Percentiles rank a stretch among this genome's conserved stretches.
These are phyloP conservation scores for Chelonoidis abingdonii DNA, from an alignment of 2,113 vertebrate species.

Conservation along the genomic window DNA sequence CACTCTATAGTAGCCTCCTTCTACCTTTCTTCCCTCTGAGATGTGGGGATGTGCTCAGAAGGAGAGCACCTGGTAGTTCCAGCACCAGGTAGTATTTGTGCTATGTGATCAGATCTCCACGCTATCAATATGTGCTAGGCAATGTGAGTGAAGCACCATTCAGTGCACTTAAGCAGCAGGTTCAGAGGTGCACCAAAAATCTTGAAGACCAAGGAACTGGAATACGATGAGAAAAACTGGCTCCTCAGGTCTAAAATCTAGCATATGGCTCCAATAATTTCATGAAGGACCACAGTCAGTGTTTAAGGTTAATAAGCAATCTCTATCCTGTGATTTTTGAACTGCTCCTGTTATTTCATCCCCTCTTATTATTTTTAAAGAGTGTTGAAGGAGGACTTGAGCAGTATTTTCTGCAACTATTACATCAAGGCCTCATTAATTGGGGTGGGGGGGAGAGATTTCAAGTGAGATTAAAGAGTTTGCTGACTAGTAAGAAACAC, in stretches of 20 bases:
- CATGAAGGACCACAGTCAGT: neutral
- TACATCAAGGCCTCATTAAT: neutral
- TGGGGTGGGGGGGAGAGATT: rapidly evolving
- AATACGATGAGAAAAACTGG: rapidly evolving
- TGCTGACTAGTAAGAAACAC: neutral
- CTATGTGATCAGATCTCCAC: rapidly evolving
- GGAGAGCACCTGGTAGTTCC: rapidly evolving
- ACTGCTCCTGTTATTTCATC: neutral
- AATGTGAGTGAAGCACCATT: too few relatives aligned
- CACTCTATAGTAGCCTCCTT: neutral
- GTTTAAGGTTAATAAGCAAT: neutral
- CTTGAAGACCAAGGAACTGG: neutral
- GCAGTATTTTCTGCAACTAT: neutral
- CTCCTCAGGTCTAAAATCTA: neutral
- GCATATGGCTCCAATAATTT: neutral
- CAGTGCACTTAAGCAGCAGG: rapidly evolving
- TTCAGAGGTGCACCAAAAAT: rapidly evolving
- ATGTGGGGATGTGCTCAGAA: rapidly evolving
- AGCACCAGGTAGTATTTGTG: neutral
- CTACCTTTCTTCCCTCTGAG: neutral
- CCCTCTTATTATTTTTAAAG: neutral
- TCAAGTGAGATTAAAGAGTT: rapidly evolving
- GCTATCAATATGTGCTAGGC: neutral
- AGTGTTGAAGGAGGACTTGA: neutral
- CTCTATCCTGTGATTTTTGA: neutral